Evolutionary conservation across 2,888 invertebrate genomes (phyloP).

Genomic region (Acanthosepion lycidas): DNA sequence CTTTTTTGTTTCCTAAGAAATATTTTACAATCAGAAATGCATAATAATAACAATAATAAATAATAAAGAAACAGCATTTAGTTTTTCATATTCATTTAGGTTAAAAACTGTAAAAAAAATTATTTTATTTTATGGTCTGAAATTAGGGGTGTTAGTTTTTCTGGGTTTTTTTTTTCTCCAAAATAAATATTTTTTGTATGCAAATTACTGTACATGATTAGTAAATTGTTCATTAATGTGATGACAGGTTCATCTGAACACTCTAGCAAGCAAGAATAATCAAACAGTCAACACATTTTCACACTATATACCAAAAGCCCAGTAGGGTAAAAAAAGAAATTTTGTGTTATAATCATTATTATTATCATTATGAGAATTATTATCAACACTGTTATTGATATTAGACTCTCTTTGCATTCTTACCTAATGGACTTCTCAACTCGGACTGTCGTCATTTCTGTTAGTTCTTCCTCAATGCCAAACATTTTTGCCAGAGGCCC

Average conservation of each 20-base stretch:
- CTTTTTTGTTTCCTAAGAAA: neutral
- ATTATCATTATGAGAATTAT: neutral
- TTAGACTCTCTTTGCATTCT: neutral
- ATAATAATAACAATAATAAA: neutral
- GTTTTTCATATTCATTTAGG: neutral
- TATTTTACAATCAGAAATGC: constrained; percentile 15
- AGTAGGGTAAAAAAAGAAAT: neutral
- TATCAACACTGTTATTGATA: neutral
- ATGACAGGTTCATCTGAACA: neutral
- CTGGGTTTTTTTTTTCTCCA: neutral
- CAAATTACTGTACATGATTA: neutral
- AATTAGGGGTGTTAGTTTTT: constrained; percentile 13
- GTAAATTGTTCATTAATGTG: neutral
- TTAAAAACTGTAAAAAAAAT: neutral
- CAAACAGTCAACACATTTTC: neutral
- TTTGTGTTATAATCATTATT: neutral
- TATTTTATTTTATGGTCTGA: neutral
- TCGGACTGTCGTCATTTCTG: constrained; percentile 66
- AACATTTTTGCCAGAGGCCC: constrained; percentile 68
- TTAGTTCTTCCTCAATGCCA: constrained; percentile 63
- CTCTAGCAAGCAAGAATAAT: neutral
- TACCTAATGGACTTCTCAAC: constrained; percentile 67
- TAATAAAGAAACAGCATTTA: neutral
- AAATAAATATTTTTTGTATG: neutral
- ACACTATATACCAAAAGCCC: neutral